Evolutionary conservation across 2,888 invertebrate species (phyloP).

Genomic region (Frankliniella fusca): DNA sequence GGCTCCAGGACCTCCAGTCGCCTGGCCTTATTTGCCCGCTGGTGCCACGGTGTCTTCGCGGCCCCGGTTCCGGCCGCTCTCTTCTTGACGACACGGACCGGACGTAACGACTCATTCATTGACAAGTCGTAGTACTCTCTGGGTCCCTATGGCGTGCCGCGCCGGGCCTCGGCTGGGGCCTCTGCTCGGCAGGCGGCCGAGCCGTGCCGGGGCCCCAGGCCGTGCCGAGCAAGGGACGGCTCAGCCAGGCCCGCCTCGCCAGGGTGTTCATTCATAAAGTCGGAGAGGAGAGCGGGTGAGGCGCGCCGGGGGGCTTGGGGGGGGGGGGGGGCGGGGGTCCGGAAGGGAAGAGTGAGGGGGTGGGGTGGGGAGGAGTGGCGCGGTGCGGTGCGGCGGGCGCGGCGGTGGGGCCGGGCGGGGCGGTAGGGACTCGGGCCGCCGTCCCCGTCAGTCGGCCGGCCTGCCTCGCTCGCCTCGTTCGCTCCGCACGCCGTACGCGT

Average conservation of each 20-base stretch:
- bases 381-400: not conserved
- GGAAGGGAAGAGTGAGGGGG: not conserved
- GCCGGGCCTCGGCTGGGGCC: not conserved
- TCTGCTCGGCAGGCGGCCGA: not conserved
- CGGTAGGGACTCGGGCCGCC: not conserved
- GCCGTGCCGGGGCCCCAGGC: not conserved
- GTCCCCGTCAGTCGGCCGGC: not conserved
- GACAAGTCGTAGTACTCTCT: too few relatives aligned
- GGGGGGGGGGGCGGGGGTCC: not conserved
- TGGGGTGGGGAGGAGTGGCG: not conserved
- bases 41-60: too few relatives aligned
- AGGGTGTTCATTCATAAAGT: slow-evolving; percentile 14
- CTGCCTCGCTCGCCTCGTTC: not conserved
- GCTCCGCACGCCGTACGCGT: not conserved
- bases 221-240: not conserved
- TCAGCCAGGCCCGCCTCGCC: not conserved
- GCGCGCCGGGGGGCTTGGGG: not conserved
- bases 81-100: too few relatives aligned
- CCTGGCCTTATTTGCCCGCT: too few relatives aligned
- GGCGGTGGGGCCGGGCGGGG: not conserved
- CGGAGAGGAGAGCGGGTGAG: not conserved
- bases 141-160: too few relatives aligned
- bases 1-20: too few relatives aligned
- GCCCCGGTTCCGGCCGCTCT: too few relatives aligned
- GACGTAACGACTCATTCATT: too few relatives aligned